Evolutionary conservation across 2,113 vertebrate species (phyloP).

Genomic region (Corydoras maculifer): DNA sequence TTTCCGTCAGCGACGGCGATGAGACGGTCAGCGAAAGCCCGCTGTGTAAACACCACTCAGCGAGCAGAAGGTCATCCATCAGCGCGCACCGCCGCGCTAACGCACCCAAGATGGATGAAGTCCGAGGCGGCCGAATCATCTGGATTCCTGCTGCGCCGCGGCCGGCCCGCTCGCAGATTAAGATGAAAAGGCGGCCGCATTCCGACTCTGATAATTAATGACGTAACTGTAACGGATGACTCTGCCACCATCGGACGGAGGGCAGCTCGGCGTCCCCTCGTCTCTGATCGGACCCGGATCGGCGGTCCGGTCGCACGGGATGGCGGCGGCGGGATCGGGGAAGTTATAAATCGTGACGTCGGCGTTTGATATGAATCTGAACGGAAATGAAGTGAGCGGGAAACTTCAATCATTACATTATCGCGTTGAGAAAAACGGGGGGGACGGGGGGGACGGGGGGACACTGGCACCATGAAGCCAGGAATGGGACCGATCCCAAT

Average conservation of each 20-base stretch:
- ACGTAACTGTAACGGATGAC: conserved; percentile 50
- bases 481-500: conserved; percentile 56
- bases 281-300: background rate
- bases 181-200: conserved; percentile 68
- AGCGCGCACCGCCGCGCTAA: conserved; percentile 45
- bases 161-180: conserved; percentile 51
- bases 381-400: conserved; percentile 30
- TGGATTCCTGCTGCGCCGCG: conserved; percentile 62
- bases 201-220: conserved; percentile 70
- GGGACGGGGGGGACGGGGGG: conserved; percentile 12
- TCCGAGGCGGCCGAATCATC: conserved; percentile 48
- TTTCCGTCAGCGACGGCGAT: conserved; percentile 20
- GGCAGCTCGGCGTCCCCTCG: conserved; percentile 17
- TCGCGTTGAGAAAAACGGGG: conserved; percentile 24
- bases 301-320: background rate
- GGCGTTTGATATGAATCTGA: conserved; percentile 10
- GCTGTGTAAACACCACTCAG: conserved; percentile 49
- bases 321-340: background rate
- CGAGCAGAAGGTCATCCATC: conserved; percentile 50
- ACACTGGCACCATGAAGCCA: conserved; percentile 45
- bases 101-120: conserved; percentile 47
- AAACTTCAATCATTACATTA: conserved; percentile 17
- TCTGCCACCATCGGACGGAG: conserved; percentile 22
- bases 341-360: conserved; percentile 37
- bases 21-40: conserved; percentile 40